phyloP scores from a whole-genome alignment of 2,113 vertebrate genomes.

The Xenopus laevis region DNA sequence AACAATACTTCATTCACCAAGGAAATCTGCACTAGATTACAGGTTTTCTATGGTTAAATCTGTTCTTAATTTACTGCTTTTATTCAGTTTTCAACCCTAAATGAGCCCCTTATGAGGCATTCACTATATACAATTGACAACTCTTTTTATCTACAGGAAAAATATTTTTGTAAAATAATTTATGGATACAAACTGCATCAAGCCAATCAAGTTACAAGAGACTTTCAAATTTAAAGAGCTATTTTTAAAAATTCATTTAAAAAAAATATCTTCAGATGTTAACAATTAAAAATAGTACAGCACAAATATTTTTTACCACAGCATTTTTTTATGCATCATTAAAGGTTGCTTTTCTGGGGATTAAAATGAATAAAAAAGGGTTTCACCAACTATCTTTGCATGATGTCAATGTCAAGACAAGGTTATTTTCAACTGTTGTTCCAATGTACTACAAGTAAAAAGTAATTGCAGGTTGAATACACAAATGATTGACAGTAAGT shows the following conservation, averaged over 20 bases:
- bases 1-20: slow-evolving; percentile 77
- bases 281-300: neutral
- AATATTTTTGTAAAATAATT: slow-evolving; percentile 85
- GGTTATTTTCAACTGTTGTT: slow-evolving; percentile 21
- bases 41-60: slow-evolving; percentile 77
- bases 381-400: neutral
- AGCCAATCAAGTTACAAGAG: slow-evolving; percentile 72
- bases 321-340: too few species aligned
- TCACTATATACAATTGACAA: slow-evolving; percentile 77
- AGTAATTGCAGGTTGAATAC: slow-evolving; percentile 15
- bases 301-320: too few species aligned
- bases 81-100: slow-evolving; percentile 82
- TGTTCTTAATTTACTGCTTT: slow-evolving; percentile 78
- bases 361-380: too few species aligned
- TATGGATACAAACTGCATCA: slow-evolving; percentile 78
- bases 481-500: neutral
- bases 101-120: slow-evolving; percentile 79
- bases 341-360: too few species aligned
- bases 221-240: slow-evolving; percentile 50
- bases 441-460: slow-evolving; percentile 6
- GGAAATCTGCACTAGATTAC: slow-evolving; percentile 77
- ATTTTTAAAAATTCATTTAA: slow-evolving; percentile 16
- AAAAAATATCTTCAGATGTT: neutral
- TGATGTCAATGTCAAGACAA: slow-evolving; percentile 19
- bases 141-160: slow-evolving; percentile 82